Conservation (phyloP, 2,888 invertebrate genomes). For the Eilema caniola region DNA sequence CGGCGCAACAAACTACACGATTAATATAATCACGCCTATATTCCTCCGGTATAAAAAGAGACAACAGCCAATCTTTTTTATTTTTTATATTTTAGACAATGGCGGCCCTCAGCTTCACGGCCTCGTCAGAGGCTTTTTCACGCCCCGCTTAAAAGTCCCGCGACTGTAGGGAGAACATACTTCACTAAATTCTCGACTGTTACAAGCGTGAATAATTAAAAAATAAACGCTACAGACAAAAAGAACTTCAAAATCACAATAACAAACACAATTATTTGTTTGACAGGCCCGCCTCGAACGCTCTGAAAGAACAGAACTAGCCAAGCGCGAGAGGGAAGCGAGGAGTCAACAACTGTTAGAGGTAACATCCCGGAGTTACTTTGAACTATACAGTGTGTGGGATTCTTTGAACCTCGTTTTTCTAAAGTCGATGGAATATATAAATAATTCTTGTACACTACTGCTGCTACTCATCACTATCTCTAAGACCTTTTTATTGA, state of each 20-base stretch:
- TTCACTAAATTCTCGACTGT: too few relatives aligned
- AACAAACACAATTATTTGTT: background rate
- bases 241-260: background rate
- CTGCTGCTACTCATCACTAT: background rate
- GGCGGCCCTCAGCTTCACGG: too few relatives aligned
- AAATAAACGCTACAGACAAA: background rate
- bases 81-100: too few relatives aligned
- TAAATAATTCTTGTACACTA: background rate
- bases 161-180: too few relatives aligned
- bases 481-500: too few relatives aligned
- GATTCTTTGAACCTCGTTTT: slow-evolving; percentile 18
- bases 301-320: slow-evolving; percentile 93
- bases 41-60: too few relatives aligned
- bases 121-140: too few relatives aligned
- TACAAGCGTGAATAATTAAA: background rate
- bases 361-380: slow-evolving; percentile 84
- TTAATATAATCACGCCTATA: too few relatives aligned
- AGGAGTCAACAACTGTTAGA: slow-evolving; percentile 95
- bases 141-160: too few relatives aligned
- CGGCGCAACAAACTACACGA: too few relatives aligned
- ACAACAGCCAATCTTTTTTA: too few relatives aligned
- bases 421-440: background rate
- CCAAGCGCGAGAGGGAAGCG: slow-evolving; percentile 93
- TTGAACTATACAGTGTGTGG: too few relatives aligned
- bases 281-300: slow-evolving; percentile 88